These are phyloP conservation scores for Melanotaenia trifasciata DNA, from an alignment of 2,797 vertebrate species.

Conservation along the genomic window DNA sequence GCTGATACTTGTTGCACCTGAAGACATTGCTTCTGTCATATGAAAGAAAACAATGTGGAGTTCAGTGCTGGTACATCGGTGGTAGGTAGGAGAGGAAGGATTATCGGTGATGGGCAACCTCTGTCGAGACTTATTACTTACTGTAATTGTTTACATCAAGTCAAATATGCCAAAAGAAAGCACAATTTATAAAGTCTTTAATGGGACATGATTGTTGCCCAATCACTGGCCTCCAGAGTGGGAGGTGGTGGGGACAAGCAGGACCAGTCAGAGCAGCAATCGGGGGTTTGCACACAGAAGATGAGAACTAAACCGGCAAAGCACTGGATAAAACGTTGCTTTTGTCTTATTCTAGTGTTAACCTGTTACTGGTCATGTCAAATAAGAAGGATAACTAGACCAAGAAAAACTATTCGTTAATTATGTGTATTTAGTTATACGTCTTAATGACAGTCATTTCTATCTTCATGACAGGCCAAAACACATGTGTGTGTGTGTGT, in stretches of 20 bases:
- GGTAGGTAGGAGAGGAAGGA: not conserved
- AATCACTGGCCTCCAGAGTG: conserved; percentile 59
- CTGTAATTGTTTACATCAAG: not conserved
- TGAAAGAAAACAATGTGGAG: conserved; percentile 6
- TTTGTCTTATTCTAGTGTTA: too few relatives aligned
- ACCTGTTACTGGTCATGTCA: too few relatives aligned
- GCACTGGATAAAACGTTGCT: too few relatives aligned
- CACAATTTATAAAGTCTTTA: not conserved
- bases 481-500: too few relatives aligned
- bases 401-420: too few relatives aligned
- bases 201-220: conserved; percentile 55
- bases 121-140: conserved; percentile 10
- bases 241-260: conserved; percentile 41
- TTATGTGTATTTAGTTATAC: too few relatives aligned
- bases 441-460: too few relatives aligned
- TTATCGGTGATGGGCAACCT: conserved; percentile 66
- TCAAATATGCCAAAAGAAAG: not conserved
- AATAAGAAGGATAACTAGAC: too few relatives aligned
- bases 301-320: conserved; percentile 12
- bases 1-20: conserved; percentile 4
- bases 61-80: conserved; percentile 12
- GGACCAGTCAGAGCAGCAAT: conserved; percentile 50
- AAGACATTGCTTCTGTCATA: not conserved
- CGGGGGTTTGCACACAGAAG: conserved; percentile 51
- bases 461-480: too few relatives aligned